Evolutionary conservation across 2,888 invertebrate genomes (phyloP).

Genomic region (Heliconius cydno): DNA sequence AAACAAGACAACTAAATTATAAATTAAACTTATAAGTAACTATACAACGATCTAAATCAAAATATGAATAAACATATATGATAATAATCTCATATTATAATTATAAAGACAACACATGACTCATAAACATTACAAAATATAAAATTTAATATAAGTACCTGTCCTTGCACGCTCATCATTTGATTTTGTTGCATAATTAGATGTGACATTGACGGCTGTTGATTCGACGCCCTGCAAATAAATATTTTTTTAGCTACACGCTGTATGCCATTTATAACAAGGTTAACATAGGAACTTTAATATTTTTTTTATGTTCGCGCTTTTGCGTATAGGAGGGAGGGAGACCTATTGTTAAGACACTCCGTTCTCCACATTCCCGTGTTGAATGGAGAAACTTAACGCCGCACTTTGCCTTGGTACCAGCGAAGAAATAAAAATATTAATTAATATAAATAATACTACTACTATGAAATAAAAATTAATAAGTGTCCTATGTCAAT

Average conservation of each 20-base stretch:
- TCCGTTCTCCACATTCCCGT: background rate
- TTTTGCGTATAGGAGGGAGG: no score
- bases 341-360: background rate
- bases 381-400: background rate
- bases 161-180: conserved; percentile 82
- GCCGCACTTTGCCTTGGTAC: background rate
- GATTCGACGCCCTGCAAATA: conserved; percentile 69
- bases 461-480: no score
- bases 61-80: background rate
- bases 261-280: background rate
- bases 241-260: conserved; percentile 36
- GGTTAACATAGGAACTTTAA: no score
- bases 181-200: conserved; percentile 81
- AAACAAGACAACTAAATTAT: no score
- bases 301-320: no score
- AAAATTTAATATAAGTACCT: conserved; percentile 58
- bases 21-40: background rate
- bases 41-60: background rate
- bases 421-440: no score
- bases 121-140: background rate
- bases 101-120: background rate
- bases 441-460: no score
- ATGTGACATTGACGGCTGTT: conserved; percentile 80
- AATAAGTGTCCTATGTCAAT: no score
- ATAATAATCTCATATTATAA: background rate